phyloP scores from a whole-genome alignment of 2,888 invertebrate genomes.

The Drosophila gaucha region DNA sequence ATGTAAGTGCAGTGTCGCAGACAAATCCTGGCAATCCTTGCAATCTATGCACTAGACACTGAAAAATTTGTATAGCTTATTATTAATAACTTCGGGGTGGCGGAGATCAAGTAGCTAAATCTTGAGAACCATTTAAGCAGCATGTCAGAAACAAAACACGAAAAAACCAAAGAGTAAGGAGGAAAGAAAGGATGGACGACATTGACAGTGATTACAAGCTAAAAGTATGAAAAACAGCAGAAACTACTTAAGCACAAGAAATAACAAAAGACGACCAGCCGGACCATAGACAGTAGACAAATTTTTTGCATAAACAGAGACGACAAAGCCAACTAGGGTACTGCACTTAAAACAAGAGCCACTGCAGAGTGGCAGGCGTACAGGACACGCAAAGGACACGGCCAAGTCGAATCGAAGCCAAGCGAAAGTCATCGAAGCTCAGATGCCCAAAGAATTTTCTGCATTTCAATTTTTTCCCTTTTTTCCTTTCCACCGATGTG shows the following conservation, averaged over 20 bases:
- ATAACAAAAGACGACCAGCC: slow-evolving; percentile 67
- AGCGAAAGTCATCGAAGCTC: slow-evolving; percentile 64
- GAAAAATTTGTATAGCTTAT: slow-evolving; percentile 80
- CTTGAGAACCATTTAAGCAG: slow-evolving; percentile 79
- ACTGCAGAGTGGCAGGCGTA: slow-evolving; percentile 7
- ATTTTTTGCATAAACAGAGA: slow-evolving; percentile 81
- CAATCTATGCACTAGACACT: slow-evolving; percentile 67
- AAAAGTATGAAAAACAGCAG: slow-evolving; percentile 80
- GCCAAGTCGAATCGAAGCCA: slow-evolving; percentile 49
- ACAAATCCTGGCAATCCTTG: slow-evolving; percentile 33
- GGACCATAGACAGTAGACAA: slow-evolving; percentile 64
- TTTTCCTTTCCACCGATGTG: slow-evolving; percentile 32
- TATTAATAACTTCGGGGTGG: slow-evolving; percentile 77
- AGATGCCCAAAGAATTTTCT: slow-evolving; percentile 50
- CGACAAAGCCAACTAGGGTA: slow-evolving; percentile 77
- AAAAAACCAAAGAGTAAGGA: slow-evolving; percentile 22
- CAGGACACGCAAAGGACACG: slow-evolving; percentile 16
- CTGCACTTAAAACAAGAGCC: slow-evolving; percentile 77
- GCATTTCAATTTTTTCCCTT: slow-evolving; percentile 14
- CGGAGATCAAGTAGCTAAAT: slow-evolving; percentile 78
- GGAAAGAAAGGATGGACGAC: slow-evolving; percentile 52
- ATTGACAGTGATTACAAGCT: slow-evolving; percentile 81
- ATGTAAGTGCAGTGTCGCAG: slow-evolving; percentile 52
- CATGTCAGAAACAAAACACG: slow-evolving; percentile 76
- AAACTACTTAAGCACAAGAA: slow-evolving; percentile 80